These are phyloP conservation scores for Dunckerocampus dactyliophorus DNA, from an alignment of 2,113 vertebrate genomes.

Conservation along the genomic window DNA sequence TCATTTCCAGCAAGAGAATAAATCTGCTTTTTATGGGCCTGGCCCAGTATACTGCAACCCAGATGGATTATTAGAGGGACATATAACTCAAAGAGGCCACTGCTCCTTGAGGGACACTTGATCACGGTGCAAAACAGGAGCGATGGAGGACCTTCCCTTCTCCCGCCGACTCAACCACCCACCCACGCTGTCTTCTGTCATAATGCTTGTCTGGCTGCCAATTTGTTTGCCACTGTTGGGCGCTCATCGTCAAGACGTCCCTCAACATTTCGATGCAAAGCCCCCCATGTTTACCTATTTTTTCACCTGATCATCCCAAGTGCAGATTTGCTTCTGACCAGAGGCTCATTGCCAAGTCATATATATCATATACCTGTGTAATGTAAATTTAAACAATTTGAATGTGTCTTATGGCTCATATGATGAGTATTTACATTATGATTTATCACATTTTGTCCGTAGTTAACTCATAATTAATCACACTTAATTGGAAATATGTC, in stretches of 20 bases:
- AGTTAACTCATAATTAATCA: no score
- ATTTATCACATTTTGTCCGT: no score
- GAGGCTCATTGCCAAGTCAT: not conserved
- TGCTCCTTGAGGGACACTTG: constrained; percentile 59
- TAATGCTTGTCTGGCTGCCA: constrained; percentile 18
- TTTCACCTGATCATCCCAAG: not conserved
- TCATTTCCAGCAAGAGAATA: constrained; percentile 66
- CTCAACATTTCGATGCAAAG: not conserved
- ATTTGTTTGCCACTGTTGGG: constrained; percentile 15
- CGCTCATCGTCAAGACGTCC: constrained; percentile 16
- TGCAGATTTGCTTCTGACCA: not conserved
- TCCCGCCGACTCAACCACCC: constrained; percentile 37
- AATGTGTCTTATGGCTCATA: no score
- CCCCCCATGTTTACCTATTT: no score
- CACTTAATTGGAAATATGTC: no score
- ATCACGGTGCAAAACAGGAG: constrained; percentile 48
- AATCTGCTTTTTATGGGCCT: constrained; percentile 71
- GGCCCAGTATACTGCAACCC: constrained; percentile 48
- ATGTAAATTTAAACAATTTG: no score
- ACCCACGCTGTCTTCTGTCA: constrained; percentile 44
- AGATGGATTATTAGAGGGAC: constrained; percentile 71
- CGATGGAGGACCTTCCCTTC: constrained; percentile 42
- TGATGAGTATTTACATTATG: no score
- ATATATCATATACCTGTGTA: no score
- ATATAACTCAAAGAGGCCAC: constrained; percentile 71